These are phyloP conservation scores for Agriotes lineatus DNA, from an alignment of 2,888 invertebrate genomes.

Conservation along the genomic window DNA sequence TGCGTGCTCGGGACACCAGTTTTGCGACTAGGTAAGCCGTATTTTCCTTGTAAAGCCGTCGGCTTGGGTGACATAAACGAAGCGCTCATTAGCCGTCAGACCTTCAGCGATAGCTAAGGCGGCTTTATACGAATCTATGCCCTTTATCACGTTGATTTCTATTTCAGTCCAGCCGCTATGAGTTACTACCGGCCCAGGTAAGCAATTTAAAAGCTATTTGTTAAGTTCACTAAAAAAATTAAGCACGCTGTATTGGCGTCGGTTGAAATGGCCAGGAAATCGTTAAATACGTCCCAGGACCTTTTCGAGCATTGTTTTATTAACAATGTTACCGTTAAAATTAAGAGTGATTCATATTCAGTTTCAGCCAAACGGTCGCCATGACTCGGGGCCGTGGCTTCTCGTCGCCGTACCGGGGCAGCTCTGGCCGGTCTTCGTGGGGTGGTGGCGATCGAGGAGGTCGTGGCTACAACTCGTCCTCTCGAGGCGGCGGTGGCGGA, in stretches of 20 bases:
- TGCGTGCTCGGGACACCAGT: too few relatives aligned
- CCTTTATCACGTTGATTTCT: conserved; percentile 45
- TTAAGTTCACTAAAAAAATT: neutral
- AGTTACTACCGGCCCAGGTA: conserved; percentile 62
- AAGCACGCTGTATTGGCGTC: neutral
- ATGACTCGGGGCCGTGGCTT: conserved; percentile 59
- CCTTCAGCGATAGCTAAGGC: too few relatives aligned
- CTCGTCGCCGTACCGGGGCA: conserved; percentile 56
- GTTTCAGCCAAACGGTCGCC: conserved; percentile 58
- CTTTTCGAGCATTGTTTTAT: neutral
- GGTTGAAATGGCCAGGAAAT: neutral
- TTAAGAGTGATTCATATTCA: conserved; percentile 43
- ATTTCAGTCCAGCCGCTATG: conserved; percentile 58
- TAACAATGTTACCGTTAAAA: conserved; percentile 1
- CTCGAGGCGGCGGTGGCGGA: conserved; percentile 51
- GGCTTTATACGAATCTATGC: neutral
- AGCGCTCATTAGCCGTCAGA: too few relatives aligned
- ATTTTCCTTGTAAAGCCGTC: too few relatives aligned
- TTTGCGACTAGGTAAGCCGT: too few relatives aligned
- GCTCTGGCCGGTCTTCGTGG: conserved; percentile 54
- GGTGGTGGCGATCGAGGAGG: conserved; percentile 51
- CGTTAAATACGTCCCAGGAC: too few relatives aligned
- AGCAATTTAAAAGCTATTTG: conserved; percentile 36
- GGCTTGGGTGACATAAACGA: too few relatives aligned
- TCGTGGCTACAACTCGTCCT: conserved; percentile 52